Evolutionary conservation across 2,113 vertebrate species (phyloP), one percentile per base, ranked within the genome.

Genomic region (Carassius carassius): DNA sequence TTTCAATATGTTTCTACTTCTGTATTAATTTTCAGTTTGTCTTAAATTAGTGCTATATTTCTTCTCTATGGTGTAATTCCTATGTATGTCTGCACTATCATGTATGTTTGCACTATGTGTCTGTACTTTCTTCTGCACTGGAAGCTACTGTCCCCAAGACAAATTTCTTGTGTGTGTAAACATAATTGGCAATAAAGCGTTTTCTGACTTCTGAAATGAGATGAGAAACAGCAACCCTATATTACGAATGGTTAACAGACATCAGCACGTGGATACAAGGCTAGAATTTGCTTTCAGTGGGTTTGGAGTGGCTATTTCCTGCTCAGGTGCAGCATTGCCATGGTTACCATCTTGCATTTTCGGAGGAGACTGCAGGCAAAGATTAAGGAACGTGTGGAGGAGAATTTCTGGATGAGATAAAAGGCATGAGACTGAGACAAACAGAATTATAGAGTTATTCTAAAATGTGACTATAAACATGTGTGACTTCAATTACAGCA

Each of bases 321-420:
- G 32, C 83, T 83, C 83, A 85, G 87, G 83, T 87, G 78, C 73
- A 37, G 70, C 78, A 63, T 86, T 74, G 67, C 83, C 83, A 86
- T 88, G 87, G 87, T 84, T 85, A 88, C 85, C 0, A 10, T 3
- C 0, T 35, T 37, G 25, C 19, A 37, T 75, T 86, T 29, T 79
- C 81, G 51, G 19, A 78, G 10, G 21, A 86, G 82, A 85, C 67
- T 23, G 82, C 82, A 37, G 85, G 82, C 25, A 74, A 78, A 74
- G 82, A 88, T 86, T 81, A 78, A 86, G 70, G 47, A 82, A 85
- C 32, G n/a, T 21, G 5, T 11, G 19, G 84, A 84, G 62, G 56
- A 78, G 69, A 51, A 69, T 16, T 78, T 37, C 23, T 14, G 23
- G 29, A 37, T 25, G 25, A 62, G 76, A 79, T 63, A 60, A 65